Evolutionary conservation across 2,113 vertebrate species (phyloP), one percentile per base, ranked within the genome.

Genomic region (Microcebus murinus): DNA sequence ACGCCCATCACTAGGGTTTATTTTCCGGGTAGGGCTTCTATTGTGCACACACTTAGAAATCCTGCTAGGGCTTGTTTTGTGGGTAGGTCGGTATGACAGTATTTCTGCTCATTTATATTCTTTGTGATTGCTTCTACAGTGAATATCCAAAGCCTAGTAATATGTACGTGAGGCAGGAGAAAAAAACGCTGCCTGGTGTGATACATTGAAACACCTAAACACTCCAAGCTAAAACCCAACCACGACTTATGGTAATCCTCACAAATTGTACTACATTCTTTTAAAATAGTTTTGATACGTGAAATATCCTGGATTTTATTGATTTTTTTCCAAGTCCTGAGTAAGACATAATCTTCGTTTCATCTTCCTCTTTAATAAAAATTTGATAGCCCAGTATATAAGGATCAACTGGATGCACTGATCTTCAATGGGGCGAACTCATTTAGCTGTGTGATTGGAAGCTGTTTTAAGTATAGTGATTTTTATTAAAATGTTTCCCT

Each of bases 401-500:
- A 63, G 11, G 61, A 27, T 63, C 61, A 63, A 29, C 4, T 63
- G 12, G 25, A 63, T 63, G 29, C 25, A 29, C 29, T 63, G 61
- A 17, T 61, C 21, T 88, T 87, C 17, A 83, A 34, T 71, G 29
- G 2, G 10, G 1, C 8, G 73, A 91, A 94, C 9, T 96, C 48
- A 52, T 90, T 93, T 91, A 70, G 7, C 5, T 87, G 13, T 11
- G 42, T 63, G 63, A 27, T 76, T 87, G 8, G 82, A 87, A 92
- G 1, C 0, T 81, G 14, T 67, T 95, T 95, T 71, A 89, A 83
- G 87, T 95, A 20, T 17, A 76, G 18, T 36, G 25, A 70, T 36
- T 55, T 55, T 55, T 82, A 76, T 93, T 83, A 52, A 93, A 96
- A 87, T 29, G 2, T 48, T 94, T 96, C 90, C 27, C 4, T 90